Conservation (phyloP, 2,113 vertebrate species). For the Cheirogaleus medius region DNA sequence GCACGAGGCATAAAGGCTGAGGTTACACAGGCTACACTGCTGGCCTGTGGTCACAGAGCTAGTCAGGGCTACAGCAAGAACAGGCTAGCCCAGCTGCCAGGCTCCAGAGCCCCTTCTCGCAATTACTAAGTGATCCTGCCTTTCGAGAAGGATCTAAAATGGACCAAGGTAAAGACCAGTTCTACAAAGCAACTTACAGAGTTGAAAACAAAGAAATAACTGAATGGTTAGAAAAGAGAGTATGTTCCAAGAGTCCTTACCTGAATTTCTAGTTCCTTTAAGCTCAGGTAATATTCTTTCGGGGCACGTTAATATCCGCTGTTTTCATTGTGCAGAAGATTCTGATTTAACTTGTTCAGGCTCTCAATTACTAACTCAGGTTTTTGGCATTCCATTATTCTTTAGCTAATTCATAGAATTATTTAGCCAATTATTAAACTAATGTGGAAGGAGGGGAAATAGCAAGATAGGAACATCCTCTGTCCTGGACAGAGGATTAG, state of each 20-base stretch:
- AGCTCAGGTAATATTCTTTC: background rate
- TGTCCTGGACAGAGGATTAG: slow-evolving; percentile 5
- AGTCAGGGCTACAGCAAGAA: background rate
- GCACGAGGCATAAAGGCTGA: background rate
- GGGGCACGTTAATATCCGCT: background rate
- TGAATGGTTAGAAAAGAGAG: background rate
- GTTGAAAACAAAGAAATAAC: background rate
- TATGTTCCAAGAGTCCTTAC: background rate
- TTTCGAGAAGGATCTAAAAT: background rate
- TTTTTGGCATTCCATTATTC: background rate
- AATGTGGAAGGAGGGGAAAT: background rate
- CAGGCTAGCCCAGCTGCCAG: background rate
- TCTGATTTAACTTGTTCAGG: background rate
- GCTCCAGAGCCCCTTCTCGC: background rate
- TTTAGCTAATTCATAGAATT: background rate
- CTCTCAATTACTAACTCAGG: background rate
- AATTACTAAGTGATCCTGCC: background rate
- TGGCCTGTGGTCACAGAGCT: background rate
- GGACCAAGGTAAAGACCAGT: background rate
- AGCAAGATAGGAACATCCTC: background rate
- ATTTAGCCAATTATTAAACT: background rate
- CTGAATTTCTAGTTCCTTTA: background rate
- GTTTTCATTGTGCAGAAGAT: background rate
- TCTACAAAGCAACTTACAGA: background rate
- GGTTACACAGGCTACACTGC: fast-evolving